Evolutionary conservation across 2,888 invertebrate genomes (phyloP), one percentile per base, ranked within the genome.

Genomic region (Ormyrus thymus): DNA sequence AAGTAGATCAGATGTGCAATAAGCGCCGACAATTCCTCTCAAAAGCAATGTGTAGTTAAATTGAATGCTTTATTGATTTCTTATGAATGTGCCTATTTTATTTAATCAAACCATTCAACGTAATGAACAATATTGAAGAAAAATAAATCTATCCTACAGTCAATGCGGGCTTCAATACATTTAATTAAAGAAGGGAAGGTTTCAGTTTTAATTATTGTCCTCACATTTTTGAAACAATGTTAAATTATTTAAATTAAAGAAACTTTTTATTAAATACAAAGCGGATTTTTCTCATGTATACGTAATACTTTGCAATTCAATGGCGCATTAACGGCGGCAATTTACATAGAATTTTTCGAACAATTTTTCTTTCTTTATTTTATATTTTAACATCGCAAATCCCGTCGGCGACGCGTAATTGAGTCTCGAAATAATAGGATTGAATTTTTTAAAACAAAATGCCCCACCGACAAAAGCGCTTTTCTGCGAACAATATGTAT

Each of bases 231-330:
- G 29, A 61, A 78, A 68, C 55, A 55, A 66, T 51, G 66, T 70
- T 77, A 72, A 64, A 53, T 61, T 78, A 78, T 73, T 74, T 53
- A 78, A 78, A 79, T 74, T 78, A 8, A 59, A 75, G 62, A 59
- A 62, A 69, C 11, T 74, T 74, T 69, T 69, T 58, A 64, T 69
- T 43, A 53, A 58, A 58, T 29, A 3, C 62, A 64, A 70, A 70
- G 15, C 48, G 50, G 72, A 68, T 74, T 74, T 78, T 79, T 75
- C 65, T 64, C 70, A 75, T 74, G 75, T 71, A 29, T 29, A 59
- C 59, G 59, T 61, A 65, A 79, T 79, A 43, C 58, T 79, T 79
- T 71, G 79, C 65, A 79, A 79, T 79, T 79, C 75, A 75, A 78
- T 78, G 46, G 64, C 59, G 29, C 55, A 72, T 79, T 75, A 75